Conservation (phyloP, 2,888 invertebrate genomes). For the Mythimna vitellina region DNA sequence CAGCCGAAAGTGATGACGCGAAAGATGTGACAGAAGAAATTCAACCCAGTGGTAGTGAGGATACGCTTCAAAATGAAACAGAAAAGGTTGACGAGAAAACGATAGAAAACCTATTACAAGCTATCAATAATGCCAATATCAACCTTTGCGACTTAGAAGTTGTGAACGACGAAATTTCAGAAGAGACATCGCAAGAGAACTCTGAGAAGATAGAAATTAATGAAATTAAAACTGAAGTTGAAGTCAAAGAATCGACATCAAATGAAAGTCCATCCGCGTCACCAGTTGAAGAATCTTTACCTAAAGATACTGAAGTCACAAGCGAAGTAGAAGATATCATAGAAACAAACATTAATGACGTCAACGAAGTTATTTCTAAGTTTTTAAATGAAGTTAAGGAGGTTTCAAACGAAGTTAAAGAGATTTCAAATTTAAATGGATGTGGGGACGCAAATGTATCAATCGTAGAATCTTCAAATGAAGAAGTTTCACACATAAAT, state of each 20-base stretch:
- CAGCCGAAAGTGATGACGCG: conserved; percentile 63
- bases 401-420: conserved; percentile 41
- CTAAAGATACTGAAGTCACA: conserved; percentile 35
- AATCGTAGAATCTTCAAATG: conserved; percentile 61
- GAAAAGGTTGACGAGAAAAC: conserved; percentile 79
- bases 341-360: conserved; percentile 56
- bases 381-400: conserved; percentile 53
- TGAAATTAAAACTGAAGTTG: conserved; percentile 26
- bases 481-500: conserved; percentile 70
- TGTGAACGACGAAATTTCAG: conserved; percentile 68
- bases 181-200: conserved; percentile 62
- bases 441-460: conserved; percentile 54
- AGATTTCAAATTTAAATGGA: conserved; percentile 40
- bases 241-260: conserved; percentile 47
- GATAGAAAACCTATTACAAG: conserved; percentile 81
- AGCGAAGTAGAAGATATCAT: conserved; percentile 28
- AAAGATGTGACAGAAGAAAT: conserved; percentile 63
- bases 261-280: conserved; percentile 44
- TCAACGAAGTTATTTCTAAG: conserved; percentile 57
- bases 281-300: conserved; percentile 38
- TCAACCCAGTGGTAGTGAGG: conserved; percentile 62
- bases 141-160: conserved; percentile 79
- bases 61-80: conserved; percentile 58
- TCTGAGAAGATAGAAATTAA: conserved; percentile 43
- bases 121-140: conserved; percentile 81